phyloP scores from a whole-genome alignment of 2,797 vertebrate species.

The Sebastes dallii region DNA sequence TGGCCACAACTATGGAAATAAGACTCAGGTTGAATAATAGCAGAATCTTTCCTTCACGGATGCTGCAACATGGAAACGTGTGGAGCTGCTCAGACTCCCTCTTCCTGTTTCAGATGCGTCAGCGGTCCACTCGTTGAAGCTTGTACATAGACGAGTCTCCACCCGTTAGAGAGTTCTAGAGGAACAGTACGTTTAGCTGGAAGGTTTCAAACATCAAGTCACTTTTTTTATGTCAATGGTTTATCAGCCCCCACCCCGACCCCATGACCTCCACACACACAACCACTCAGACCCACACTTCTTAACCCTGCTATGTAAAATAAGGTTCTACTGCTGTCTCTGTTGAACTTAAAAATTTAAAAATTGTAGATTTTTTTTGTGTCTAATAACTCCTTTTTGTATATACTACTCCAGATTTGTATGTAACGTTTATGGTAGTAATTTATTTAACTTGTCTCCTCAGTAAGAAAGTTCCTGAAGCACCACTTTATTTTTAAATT shows the following conservation, averaged over 20 bases:
- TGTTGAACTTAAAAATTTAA: constrained; percentile 69
- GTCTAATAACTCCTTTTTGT: constrained; percentile 84
- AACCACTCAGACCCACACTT: constrained; percentile 31
- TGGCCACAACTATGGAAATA: not conserved
- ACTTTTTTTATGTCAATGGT: constrained; percentile 15
- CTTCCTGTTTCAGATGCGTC: not conserved
- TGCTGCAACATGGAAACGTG: not conserved
- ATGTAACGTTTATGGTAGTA: constrained; percentile 86
- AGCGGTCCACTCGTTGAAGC: not conserved
- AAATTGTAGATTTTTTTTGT: constrained; percentile 81
- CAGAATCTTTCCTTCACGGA: not conserved
- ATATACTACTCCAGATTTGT: constrained; percentile 87
- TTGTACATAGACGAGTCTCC: constrained; percentile 62
- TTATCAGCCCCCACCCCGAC: not conserved
- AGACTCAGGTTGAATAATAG: not conserved
- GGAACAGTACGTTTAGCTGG: constrained; percentile 45
- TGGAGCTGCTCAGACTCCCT: too few species aligned
- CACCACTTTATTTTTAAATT: constrained; percentile 82
- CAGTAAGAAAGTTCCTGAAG: constrained; percentile 76
- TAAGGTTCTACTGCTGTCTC: constrained; percentile 77
- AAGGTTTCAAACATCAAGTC: constrained; percentile 53
- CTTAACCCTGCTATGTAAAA: constrained; percentile 48
- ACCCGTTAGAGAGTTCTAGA: constrained; percentile 51
- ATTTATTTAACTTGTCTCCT: constrained; percentile 88
- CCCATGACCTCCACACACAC: not conserved